Evolutionary conservation across 1,140 invertebrate species (phyloP), one percentile per base, ranked within the genome.

Genomic region (Agrypnia vestita): DNA sequence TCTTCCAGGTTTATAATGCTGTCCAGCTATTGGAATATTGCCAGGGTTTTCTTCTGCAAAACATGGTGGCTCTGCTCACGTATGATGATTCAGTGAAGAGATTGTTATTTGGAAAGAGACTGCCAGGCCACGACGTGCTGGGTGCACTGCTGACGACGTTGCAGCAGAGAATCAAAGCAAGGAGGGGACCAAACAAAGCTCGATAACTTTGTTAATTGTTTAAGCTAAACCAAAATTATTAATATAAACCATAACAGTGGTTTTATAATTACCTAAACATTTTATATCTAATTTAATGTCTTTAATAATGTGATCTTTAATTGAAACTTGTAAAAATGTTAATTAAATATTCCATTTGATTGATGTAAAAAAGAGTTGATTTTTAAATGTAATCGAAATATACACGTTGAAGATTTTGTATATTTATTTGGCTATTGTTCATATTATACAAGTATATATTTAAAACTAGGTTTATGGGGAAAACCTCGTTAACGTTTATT

Each of bases 61-160:
- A 97, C 86, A 96, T 98, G 96, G 95, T 97, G 0, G 95, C 96
- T n/a, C 89, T 97, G 0, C 89, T 97, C 35, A 97, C 96, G 0
- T 97, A 97, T 81, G 96, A 97, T 83, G 96, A 97, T 85, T 96
- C 95, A 0, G 96, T 97, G 0, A 96, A 97, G 84, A 92, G 96
- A 81, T 88, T 97, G 17, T 91, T 97, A 15, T 97, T 97, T 83
- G 96, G 96, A 51, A 97, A 97, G 86, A 94, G 96, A 84, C 89
- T 97, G 67, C 96, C 96, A 53, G 96, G 96, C 86, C 96, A 97
- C 85, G 96, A 97, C 85, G 96, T 97, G 8, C 89, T 97, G 0
- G 94, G 93, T 6, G 96, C 95, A 12, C 88, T 97, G 10, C 88
- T 97, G 43, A 89, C 92, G 7, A 96, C 95, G 3, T 87, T 97